Base-by-base conservation (phyloP, 2,797 vertebrate species). In the Apogon talboti region DNA sequence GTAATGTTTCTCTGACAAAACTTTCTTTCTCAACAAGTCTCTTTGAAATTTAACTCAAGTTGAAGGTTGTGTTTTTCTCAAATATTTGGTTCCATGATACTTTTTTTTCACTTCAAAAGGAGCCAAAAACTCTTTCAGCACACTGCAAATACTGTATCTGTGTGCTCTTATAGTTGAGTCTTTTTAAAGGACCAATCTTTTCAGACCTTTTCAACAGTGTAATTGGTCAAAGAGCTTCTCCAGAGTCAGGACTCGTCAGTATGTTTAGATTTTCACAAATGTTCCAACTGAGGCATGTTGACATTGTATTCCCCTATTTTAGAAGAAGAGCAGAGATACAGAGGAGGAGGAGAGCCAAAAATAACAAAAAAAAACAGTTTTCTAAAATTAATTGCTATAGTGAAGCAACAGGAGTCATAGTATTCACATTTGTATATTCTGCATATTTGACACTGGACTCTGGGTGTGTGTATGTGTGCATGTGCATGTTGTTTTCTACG, bases 61-160 rank as follows among this genome's bases (percentile, higher is more conserved):
- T 11, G 0, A 38, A 40, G 45, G 28, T 44, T 60, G 55, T 70
- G 66, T 50, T 60, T 50, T 21, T 15, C 7, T n/a, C 50, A 16
- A 48, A 46, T 56, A 18, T 18, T 7, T 38, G 11, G 30, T 59
- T 60, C 57, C 46, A 47, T 37, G 48, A 47, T 11, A 40, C 37
- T 49, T 53, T 60, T 60, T 48, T 24, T 37, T 9, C 28, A 64
- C 58, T 63, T 77, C 56, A 59, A 63, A 77, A 44, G 11, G 30
- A 59, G 3, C 43, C 19, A 19, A 33, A 16, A 42, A 14, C n/a
- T n/a, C 28, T 21, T 49, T 21, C 49, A 51, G 41, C 16, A 35
- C 21, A 41, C 2, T 4, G 14, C 33, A 21, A 4, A 3, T 6
- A n/a, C n/a, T n/a, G n/a, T n/a, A 28, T 30, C 13, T 8, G 15